Evolutionary conservation across 1,140 invertebrate genomes (phyloP).

Genomic region (Drosophila mauritiana): DNA sequence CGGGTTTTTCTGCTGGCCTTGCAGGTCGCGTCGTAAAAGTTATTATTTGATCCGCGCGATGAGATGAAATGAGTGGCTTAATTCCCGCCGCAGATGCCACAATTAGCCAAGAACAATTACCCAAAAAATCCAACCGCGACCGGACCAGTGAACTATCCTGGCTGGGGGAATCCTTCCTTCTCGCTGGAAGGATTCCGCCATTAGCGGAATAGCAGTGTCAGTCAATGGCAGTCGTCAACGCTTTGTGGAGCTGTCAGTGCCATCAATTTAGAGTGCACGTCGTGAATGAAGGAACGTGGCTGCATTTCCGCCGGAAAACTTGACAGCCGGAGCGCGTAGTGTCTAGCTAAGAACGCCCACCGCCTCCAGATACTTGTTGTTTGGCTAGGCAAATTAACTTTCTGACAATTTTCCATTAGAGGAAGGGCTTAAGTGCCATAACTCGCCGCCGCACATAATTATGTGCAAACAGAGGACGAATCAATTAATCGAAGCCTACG

Average conservation of each 20-base stretch:
- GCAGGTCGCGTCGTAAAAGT: slow-evolving; percentile 53
- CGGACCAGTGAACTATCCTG: neutral
- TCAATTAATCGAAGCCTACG: slow-evolving; percentile 42
- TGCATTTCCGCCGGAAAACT: slow-evolving; percentile 56
- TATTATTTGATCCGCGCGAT: slow-evolving; percentile 23
- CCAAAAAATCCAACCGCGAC: slow-evolving; percentile 31
- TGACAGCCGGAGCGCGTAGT: slow-evolving; percentile 52
- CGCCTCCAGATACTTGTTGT: slow-evolving; percentile 40
- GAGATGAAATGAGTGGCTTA: slow-evolving; percentile 45
- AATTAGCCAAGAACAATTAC: slow-evolving; percentile 50
- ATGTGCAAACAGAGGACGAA: slow-evolving; percentile 49
- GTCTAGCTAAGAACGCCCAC: neutral
- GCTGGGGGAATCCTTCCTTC: neutral
- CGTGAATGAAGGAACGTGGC: slow-evolving; percentile 1
- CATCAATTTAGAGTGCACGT: slow-evolving; percentile 51
- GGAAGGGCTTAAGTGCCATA: slow-evolving; percentile 42
- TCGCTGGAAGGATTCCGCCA: slow-evolving; percentile 20
- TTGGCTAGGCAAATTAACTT: slow-evolving; percentile 64
- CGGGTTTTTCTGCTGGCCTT: slow-evolving; percentile 57
- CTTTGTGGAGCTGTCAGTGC: slow-evolving; percentile 42
- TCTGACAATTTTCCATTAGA: slow-evolving; percentile 54
- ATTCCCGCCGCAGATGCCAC: slow-evolving; percentile 40
- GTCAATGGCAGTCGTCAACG: slow-evolving; percentile 29
- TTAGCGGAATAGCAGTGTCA: slow-evolving; percentile 38
- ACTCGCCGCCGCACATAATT: slow-evolving; percentile 54